Evolutionary conservation across 2,888 invertebrate genomes (phyloP).

Genomic region (Cephus rjabovi): DNA sequence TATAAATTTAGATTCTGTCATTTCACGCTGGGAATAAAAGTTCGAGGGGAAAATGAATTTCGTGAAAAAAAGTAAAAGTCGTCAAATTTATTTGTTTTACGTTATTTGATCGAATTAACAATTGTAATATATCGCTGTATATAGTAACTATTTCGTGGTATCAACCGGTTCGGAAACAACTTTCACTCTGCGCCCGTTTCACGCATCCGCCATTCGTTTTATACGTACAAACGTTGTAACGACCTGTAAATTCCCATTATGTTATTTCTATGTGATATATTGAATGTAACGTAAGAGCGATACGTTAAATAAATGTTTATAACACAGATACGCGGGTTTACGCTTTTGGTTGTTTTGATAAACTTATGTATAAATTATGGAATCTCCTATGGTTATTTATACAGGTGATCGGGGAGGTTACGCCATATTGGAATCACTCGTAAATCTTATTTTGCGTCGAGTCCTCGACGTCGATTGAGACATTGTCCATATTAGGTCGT

Average conservation of each 20-base stretch:
- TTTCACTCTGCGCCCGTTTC: slow-evolving; percentile 10
- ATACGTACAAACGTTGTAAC: not conserved
- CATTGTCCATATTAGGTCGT: not conserved
- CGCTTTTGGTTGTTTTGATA: not conserved
- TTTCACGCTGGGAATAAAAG: not conserved
- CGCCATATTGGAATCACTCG: not conserved
- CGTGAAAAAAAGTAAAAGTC: not conserved
- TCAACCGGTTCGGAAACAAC: slow-evolving; percentile 10
- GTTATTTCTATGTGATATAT: not conserved
- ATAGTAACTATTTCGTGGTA: not conserved
- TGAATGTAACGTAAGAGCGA: not conserved
- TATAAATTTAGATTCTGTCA: not conserved
- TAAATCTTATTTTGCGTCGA: not conserved
- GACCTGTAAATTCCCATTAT: not conserved
- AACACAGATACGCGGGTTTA: not conserved
- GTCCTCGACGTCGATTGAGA: not conserved
- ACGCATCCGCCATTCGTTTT: slow-evolving; percentile 1
- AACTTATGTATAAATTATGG: not conserved
- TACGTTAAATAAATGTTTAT: not conserved
- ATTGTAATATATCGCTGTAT: not conserved
- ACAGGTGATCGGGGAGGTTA: not conserved
- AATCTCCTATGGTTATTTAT: not conserved
- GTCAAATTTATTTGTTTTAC: not conserved
- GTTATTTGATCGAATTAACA: not conserved
- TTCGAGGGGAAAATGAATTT: not conserved